Base-by-base conservation (phyloP, 2,113 vertebrate genomes). In the Nyctereutes procyonoides region DNA sequence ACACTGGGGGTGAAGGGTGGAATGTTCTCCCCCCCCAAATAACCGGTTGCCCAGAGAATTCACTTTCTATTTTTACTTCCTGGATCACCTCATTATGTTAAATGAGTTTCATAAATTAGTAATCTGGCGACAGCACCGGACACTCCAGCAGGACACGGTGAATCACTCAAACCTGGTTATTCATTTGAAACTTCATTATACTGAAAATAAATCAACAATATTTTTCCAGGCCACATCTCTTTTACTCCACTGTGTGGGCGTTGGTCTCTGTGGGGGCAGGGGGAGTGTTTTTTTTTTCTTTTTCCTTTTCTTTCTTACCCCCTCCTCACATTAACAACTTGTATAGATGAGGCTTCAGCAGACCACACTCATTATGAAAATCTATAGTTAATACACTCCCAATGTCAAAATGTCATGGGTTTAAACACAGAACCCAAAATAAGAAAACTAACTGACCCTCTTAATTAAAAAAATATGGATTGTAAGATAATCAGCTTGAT, bases 311-410 rank as follows among this genome's bases (percentile, higher is more conserved):
- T 87, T 97, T 96, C 97, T 98, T 82, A 58, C 93, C 77, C 95
- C 97, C 95, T 91, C 74, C 82, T 97, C 97, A 96, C 97, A 98
- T 98, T 97, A 98, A 98, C 97, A 98, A 97, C 97, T 91, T 30
- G 90, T 98, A 98, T 98, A 99, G 99, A 99, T 98, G 98, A 98
- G 97, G 97, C 99, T 98, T 98, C 96, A 62, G 98, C 83, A n/a
- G 97, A 98, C 98, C 98, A 98, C 98, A 98, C 98, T 99, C 99
- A 99, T 99, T 99, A 99, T 99, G 99, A 99, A 99, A 99, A 99
- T 99, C 99, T 99, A 99, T 99, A 99, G 98, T 99, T 99, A 99
- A 99, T 99, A 99, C 99, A 99, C 99, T 99, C 98, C 99, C 99
- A 98, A 98, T 99, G 99, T 99, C 99, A 99, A 99, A 99, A 98